A percentile compares a stretch with the other conserved stretches of the same genome.
Evolutionary conservation across 1,140 invertebrate genomes (phyloP).

Genomic region (Diabrotica undecimpunctata): DNA sequence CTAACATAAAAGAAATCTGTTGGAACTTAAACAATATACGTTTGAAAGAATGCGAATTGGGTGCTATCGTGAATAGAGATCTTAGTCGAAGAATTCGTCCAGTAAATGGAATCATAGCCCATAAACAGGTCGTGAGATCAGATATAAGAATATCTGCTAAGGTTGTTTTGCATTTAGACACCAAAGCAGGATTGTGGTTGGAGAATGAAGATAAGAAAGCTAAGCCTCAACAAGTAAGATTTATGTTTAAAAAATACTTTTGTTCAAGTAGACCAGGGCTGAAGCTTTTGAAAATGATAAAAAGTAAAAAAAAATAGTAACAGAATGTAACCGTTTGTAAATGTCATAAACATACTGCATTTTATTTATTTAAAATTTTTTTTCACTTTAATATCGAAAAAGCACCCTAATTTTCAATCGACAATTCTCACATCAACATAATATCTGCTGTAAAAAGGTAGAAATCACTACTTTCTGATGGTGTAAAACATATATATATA

Average conservation of each 20-base stretch:
- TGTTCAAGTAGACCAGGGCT: too few species aligned
- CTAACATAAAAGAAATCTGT: conserved; percentile 99
- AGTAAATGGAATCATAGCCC: conserved; percentile 88
- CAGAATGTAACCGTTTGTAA: too few species aligned
- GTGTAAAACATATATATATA: too few species aligned
- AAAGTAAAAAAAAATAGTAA: too few species aligned
- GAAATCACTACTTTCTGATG: too few species aligned
- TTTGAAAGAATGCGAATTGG: conserved; percentile 88
- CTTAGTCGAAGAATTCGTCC: conserved; percentile 74
- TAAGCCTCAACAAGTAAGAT: conserved; percentile 36
- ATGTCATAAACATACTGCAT: too few species aligned
- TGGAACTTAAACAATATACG: conserved; percentile 97
- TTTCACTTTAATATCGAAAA: too few species aligned
- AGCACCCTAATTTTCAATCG: too few species aligned
- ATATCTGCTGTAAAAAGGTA: too few species aligned
- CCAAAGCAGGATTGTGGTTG: conserved; percentile 76
- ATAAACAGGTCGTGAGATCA: conserved; percentile 84
- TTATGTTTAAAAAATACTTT: background rate
- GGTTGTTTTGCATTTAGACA: conserved; percentile 92
- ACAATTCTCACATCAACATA: too few species aligned
- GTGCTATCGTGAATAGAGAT: conserved; percentile 92
- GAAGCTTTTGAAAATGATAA: too few species aligned
- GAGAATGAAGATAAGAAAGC: conserved; percentile 52
- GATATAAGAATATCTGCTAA: conserved; percentile 93
- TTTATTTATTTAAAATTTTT: too few species aligned